These are phyloP conservation scores for Lordiphosa fenestrarum DNA, from an alignment of 2,888 invertebrate species.

Conservation along the genomic window DNA sequence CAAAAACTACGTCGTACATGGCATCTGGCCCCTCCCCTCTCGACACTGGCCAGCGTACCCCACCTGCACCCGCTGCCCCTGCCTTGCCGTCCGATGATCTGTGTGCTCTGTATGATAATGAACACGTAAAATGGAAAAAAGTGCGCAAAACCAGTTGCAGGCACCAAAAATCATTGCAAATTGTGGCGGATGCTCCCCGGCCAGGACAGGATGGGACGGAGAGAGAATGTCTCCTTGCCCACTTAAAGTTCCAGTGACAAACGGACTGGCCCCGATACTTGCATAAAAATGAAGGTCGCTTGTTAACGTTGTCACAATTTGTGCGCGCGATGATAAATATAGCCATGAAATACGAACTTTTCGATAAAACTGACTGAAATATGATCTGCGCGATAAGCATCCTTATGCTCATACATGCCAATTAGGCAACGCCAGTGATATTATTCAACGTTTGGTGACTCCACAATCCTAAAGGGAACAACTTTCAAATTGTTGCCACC, in stretches of 20 bases:
- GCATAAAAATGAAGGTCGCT: constrained; percentile 39
- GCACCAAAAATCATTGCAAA: constrained; percentile 68
- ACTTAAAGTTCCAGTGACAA: constrained; percentile 47
- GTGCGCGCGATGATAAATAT: background rate
- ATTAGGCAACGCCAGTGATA: no score
- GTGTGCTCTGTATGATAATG: constrained; percentile 58
- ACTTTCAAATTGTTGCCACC: no score
- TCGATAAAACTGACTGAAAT: no score
- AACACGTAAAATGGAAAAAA: constrained; percentile 58
- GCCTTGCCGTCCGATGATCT: constrained; percentile 34
- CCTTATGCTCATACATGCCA: no score
- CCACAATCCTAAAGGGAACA: no score
- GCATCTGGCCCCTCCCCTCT: constrained; percentile 35
- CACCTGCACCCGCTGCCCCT: background rate
- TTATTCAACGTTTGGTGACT: no score
- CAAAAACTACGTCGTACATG: constrained; percentile 48
- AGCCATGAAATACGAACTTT: no score
- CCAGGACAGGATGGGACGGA: constrained; percentile 2
- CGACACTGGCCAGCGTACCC: background rate
- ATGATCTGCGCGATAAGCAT: no score
- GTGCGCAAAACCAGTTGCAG: constrained; percentile 61
- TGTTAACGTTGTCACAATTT: constrained; percentile 8
- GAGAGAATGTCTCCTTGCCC: constrained; percentile 6
- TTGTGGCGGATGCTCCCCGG: constrained; percentile 57
- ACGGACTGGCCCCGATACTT: constrained; percentile 30